Evolutionary conservation across 2,888 invertebrate species (phyloP).

Genomic region (Drosophila fulvimacula): DNA sequence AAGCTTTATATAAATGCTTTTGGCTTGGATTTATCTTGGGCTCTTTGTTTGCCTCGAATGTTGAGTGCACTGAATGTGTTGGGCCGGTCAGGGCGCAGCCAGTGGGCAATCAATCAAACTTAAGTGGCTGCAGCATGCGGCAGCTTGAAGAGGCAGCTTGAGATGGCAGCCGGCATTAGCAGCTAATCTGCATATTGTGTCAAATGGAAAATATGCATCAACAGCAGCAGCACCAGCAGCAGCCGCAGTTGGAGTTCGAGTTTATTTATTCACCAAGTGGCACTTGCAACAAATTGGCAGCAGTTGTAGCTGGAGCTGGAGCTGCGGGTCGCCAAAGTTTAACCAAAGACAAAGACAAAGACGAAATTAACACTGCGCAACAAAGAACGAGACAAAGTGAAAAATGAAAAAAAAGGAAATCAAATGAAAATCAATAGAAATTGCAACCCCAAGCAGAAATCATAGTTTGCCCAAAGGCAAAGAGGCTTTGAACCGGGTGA

Average conservation of each 20-base stretch:
- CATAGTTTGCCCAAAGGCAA: conserved; percentile 31
- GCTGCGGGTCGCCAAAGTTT: conserved; percentile 60
- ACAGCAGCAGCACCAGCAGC: conserved; percentile 5
- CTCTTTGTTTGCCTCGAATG: conserved; percentile 2
- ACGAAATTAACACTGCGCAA: conserved; percentile 42
- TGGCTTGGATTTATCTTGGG: conserved; percentile 4
- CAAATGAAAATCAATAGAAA: conserved; percentile 73
- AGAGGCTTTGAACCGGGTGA: conserved; percentile 67
- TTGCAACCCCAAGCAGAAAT: conserved; percentile 75
- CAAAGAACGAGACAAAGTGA: conserved; percentile 9
- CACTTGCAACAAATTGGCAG: conserved; percentile 65
- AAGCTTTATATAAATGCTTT: conserved; percentile 6
- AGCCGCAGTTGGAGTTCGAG: conserved; percentile 3
- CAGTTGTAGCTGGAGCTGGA: conserved; percentile 32
- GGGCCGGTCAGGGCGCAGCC: conserved; percentile 18
- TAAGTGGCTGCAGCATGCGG: conserved; percentile 53
- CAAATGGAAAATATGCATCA: conserved; percentile 53
- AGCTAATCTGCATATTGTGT: conserved; percentile 79
- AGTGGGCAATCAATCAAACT: conserved; percentile 76
- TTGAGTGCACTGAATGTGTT: neutral
- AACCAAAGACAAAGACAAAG: conserved; percentile 25
- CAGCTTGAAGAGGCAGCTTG: conserved; percentile 24
- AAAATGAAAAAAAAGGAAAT: conserved; percentile 10
- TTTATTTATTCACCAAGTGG: conserved; percentile 50
- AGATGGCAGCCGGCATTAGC: conserved; percentile 55